Base-by-base conservation (phyloP, 2,113 vertebrate species). In the Microtus ochrogaster region DNA sequence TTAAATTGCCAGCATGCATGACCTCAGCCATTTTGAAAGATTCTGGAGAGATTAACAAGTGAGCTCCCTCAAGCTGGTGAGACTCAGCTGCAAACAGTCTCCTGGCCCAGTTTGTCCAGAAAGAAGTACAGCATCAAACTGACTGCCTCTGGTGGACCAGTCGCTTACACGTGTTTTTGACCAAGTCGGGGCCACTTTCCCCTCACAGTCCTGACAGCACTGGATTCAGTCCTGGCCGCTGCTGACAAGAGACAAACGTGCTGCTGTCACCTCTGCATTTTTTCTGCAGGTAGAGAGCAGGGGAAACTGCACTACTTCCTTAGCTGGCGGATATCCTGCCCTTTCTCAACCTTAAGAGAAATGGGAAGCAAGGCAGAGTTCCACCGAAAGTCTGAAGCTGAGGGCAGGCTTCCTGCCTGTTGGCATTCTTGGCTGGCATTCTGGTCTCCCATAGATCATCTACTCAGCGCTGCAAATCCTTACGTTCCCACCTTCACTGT, bases 261-360 rank as follows among this genome's bases (percentile, higher is more conserved):
- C 79, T 33, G 33, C 2, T 1, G 0, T 93, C 74, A 26, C 49
- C 30, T 36, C 85, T 63, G 83, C 21, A 0, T 55, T 78, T 92
- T 58, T 84, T 55, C 77, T 74, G 5, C 39, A 76, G 41, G 74
- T 26, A 26, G 94, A 83, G 13, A 41, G 52, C 89, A 91, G 52
- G 19, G 79, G 52, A 65, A 49, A 68, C 39, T 2, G 11, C 0
- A 0, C 66, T 9, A 21, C 63, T 90, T 91, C 74, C 89, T 74
- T 55, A 82, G 72, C 61, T 44, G 33, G 0, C 63, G 36, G 22
- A 74, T 36, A 76, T 47, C 78, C 63, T 93, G 73, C 89, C 82
- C 94, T 94, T 95, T 88, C 88, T 91, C 52, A 16, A 24, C 66
- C 61, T 90, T 39, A 41, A 70, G 63, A 82, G 89, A 61, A 91